Evolutionary conservation across 2,113 vertebrate genomes (phyloP).

Genomic region (Hemicordylus capensis): DNA sequence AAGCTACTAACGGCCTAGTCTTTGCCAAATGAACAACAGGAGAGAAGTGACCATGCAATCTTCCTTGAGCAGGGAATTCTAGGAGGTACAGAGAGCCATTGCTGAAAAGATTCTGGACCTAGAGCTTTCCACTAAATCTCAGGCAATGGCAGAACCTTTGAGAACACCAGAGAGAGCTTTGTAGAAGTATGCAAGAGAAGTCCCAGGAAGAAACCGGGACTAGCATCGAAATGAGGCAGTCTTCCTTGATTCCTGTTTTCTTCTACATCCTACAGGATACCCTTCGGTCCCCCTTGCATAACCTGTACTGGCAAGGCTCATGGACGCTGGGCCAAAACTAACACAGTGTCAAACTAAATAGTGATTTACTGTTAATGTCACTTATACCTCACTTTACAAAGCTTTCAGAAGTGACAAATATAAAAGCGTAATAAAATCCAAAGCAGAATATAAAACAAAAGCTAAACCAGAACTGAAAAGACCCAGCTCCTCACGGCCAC

Average conservation of each 20-base stretch:
- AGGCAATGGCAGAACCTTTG: no score
- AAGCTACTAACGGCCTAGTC: background rate
- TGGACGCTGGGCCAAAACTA: background rate
- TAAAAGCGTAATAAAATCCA: no score
- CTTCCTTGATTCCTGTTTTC: background rate
- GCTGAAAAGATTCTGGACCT: no score
- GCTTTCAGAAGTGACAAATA: background rate
- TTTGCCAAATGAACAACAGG: background rate
- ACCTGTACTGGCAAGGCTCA: background rate
- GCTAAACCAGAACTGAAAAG: no score
- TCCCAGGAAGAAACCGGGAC: background rate
- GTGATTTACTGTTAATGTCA: no score
- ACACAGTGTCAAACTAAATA: background rate
- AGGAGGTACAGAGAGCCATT: background rate
- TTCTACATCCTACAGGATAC: background rate
- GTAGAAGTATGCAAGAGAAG: background rate
- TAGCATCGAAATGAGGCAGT: background rate
- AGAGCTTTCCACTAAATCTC: no score
- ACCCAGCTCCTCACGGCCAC: no score
- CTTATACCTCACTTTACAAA: background rate
- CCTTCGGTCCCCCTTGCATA: background rate
- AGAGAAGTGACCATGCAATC: background rate
- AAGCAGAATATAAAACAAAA: no score
- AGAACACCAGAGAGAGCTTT: background rate
- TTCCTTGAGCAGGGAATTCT: background rate